Base-by-base conservation (phyloP, 2,797 vertebrate species). In the Erpetoichthys calabaricus region DNA sequence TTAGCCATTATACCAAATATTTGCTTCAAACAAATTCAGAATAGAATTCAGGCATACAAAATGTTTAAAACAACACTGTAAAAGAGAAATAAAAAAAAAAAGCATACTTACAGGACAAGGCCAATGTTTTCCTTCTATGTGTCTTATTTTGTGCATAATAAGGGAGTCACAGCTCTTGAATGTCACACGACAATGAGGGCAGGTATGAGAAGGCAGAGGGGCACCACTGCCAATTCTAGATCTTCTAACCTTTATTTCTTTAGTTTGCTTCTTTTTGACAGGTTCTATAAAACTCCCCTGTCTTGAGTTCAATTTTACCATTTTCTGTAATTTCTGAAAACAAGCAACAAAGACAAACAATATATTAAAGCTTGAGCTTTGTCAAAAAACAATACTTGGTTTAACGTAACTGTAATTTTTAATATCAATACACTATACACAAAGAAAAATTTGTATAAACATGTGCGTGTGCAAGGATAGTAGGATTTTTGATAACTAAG, bases 111-210 rank as follows among this genome's bases (percentile, higher is more conserved):
- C 86, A 72, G 68, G 85, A 66, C 86, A 89, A 4, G 83, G 84
- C 86, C 86, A 89, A 74, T 85, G 86, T 65, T 87, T 89, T 53
- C 86, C 86, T 68, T 85, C 77, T 0, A 84, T 72, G 71, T 88
- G 86, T 65, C 81, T 74, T 52, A 89, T 78, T 53, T 71, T 77
- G 64, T 88, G 86, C 78, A 86, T 81, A 63, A 85, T 76, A n/a
- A 89, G 80, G 45, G 79, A 64, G 5, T 86, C 82, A 5, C 86
- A 89, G 73, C 86, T 82, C 63, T 66, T 75, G 72, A 84, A 85
- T 55, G 77, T 57, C 53, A 75, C 59, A 4, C 72, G 44, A 64
- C 86, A 89, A 69, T 85, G 74, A 60, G 67, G 62, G 59, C 86
- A 89, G 56, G 71, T n/a, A 6, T 89, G 86, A 45, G 79, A 64